Conservation (phyloP, 2,888 invertebrate species). For the Lasioglossum zephyrum region DNA sequence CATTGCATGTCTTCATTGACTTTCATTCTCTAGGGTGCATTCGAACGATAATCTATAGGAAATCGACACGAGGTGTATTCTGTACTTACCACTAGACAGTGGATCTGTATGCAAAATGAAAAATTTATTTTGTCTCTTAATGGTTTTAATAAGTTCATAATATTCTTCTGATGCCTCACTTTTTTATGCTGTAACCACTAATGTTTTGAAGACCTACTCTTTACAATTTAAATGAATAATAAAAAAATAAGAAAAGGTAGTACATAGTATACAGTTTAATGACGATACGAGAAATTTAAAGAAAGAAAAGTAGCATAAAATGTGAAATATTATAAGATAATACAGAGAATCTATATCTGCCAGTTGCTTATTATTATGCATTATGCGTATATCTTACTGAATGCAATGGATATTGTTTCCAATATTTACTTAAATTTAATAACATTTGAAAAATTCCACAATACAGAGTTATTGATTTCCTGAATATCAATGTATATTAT, state of each 20-base stretch:
- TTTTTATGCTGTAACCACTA: too few species aligned
- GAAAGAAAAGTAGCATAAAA: neutral
- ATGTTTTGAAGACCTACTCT: neutral
- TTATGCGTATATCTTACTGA: too few species aligned
- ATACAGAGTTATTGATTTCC: neutral
- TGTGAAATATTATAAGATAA: neutral
- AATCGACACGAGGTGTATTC: neutral
- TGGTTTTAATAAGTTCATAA: too few species aligned
- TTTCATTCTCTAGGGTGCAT: neutral
- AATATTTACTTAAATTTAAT: neutral
- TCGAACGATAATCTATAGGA: neutral
- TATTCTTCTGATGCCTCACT: too few species aligned
- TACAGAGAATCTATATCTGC: neutral
- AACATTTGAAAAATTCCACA: neutral
- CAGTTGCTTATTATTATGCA: neutral
- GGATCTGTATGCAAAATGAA: too few species aligned
- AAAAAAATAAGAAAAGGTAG: neutral
- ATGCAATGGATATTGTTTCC: neutral
- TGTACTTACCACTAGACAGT: neutral
- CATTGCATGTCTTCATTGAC: slow-evolving; percentile 4
- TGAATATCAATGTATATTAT: neutral
- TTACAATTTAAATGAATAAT: neutral
- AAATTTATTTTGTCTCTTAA: neutral
- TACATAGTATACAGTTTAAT: neutral
- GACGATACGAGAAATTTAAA: neutral